Evolutionary conservation across 2,888 invertebrate species (phyloP).

Genomic region (Cactoblastis cactorum): DNA sequence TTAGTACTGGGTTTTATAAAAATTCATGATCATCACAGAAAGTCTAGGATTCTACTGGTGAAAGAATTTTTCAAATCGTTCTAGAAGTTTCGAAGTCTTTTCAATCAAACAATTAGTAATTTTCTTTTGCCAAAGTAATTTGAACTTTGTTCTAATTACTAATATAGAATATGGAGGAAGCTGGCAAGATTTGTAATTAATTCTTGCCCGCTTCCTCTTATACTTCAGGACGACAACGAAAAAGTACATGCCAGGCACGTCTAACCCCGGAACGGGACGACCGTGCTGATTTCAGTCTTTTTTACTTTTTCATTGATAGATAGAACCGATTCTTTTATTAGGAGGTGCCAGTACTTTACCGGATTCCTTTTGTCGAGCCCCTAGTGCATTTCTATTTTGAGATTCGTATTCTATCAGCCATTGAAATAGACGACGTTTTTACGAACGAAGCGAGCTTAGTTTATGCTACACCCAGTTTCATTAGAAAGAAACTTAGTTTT

Average conservation of each 20-base stretch:
- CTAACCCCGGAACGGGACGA: constrained; percentile 48
- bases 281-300: constrained; percentile 63
- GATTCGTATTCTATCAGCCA: constrained; percentile 29
- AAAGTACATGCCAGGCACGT: constrained; percentile 63
- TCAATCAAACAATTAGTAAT: too few species aligned
- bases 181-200: background rate
- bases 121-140: too few species aligned
- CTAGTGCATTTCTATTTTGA: constrained; percentile 21
- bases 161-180: too few species aligned
- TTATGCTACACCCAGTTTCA: too few species aligned
- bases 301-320: constrained; percentile 60
- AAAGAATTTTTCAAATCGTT: too few species aligned
- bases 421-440: constrained; percentile 32
- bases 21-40: too few species aligned
- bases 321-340: constrained; percentile 65
- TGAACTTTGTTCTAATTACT: too few species aligned
- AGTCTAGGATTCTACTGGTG: too few species aligned
- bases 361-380: constrained; percentile 46
- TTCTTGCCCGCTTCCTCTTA: background rate
- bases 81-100: too few species aligned
- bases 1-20: too few species aligned
- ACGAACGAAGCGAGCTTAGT: too few species aligned
- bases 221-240: constrained; percentile 23
- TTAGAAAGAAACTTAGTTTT: too few species aligned
- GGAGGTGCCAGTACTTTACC: constrained; percentile 45